A percentile compares a stretch with the other conserved stretches of the same genome.
These are phyloP conservation scores for Turritopsis rubra DNA, from an alignment of 30 jellyfish, hydroid and myxozoan species.

Conservation along the genomic window DNA sequence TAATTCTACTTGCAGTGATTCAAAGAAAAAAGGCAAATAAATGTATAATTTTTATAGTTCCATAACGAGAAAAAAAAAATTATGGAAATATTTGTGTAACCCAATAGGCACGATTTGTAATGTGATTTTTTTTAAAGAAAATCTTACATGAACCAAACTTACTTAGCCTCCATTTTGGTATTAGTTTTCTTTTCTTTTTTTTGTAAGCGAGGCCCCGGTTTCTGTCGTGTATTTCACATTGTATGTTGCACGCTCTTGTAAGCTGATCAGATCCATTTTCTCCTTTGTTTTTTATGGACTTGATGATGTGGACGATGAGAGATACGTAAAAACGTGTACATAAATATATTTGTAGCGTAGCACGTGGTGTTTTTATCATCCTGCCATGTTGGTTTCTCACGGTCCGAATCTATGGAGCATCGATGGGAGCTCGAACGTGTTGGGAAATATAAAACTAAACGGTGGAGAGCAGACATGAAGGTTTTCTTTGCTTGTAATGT, in stretches of 20 bases:
- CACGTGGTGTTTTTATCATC: neutral
- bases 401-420: too few relatives aligned
- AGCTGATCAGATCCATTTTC: neutral
- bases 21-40: neutral
- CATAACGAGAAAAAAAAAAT: neutral
- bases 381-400: neutral
- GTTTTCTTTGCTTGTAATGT: too few relatives aligned
- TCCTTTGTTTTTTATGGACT: neutral
- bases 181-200: neutral
- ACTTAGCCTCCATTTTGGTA: neutral
- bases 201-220: neutral
- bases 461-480: too few relatives aligned
- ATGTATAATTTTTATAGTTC: slow-evolving; percentile 15
- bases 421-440: too few relatives aligned
- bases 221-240: neutral
- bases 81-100: slow-evolving; percentile 12
- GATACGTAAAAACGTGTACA: neutral
- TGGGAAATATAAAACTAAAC: too few relatives aligned
- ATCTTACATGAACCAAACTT: neutral
- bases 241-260: neutral
- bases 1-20: slow-evolving; percentile 3
- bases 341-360: neutral
- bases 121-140: slow-evolving; percentile 12
- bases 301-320: neutral
- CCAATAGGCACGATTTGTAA: slow-evolving; percentile 3